Evolutionary conservation across 2,888 invertebrate species (phyloP), one percentile per base, ranked within the genome.

Genomic region (Diploptera punctata): DNA sequence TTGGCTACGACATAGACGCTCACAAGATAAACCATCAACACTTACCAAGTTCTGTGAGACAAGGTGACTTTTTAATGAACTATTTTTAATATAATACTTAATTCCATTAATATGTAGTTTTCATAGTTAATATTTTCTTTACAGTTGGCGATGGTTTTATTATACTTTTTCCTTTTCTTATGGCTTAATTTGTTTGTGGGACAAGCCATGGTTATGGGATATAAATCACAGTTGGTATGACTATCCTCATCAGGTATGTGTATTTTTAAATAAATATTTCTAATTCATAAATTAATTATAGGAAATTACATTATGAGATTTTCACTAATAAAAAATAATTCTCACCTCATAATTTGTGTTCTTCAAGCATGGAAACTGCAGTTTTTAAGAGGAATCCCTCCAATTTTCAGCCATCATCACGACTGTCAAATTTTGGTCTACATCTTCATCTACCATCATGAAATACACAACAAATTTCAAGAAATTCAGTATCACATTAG

Each of bases 141-240:
- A 29, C 77, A 89, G 89, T 74, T 98, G 97, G 97, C 86, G 95
- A 76, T 94, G 93, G 82, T 84, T 91, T 61, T 97, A 95, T 84
- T 97, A 97, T 81, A 83, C 90, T 9, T 90, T 88, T 81, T 93
- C 92, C 77, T 96, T 96, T 82, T 84, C 89, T 43, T 95, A 91
- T 83, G 97, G 97, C 16, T 79, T 95, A 52, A 88, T 89, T 79
- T 87, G 92, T 73, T 84, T 97, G 54, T 97, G 95, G 94, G 92
- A 95, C 82, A 98, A 97, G 83, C 88, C 92, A 26, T 98, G 97
- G 96, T 86, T 97, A 77, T 96, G 95, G 95, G 90, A 97, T 80
- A 94, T 97, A 69, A 93, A 92, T 76, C 84, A 92, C 79, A 97
- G 96, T 82, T 98, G 95, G 89, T 87, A 85, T 76, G 89, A 88